Evolutionary conservation across 1,140 invertebrate species (phyloP).

Genomic region (Euborellia annulipes): DNA sequence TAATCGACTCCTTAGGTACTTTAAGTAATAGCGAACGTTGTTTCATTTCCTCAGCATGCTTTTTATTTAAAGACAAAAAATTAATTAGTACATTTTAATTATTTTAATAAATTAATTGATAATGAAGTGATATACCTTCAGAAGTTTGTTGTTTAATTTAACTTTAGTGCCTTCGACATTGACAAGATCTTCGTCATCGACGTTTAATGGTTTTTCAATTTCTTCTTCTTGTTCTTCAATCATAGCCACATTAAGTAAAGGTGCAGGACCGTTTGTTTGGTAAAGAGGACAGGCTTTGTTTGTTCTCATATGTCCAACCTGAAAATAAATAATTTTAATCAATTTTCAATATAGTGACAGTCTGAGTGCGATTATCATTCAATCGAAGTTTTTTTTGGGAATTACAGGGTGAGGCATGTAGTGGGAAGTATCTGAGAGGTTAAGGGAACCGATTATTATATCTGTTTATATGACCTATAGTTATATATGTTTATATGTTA

Average conservation of each 20-base stretch:
- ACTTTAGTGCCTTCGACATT: constrained; percentile 87
- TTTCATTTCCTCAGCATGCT: constrained; percentile 69
- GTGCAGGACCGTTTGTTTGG: constrained; percentile 43
- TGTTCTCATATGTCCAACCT: constrained; percentile 67
- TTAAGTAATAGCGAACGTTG: constrained; percentile 64
- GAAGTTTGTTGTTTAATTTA: constrained; percentile 60
- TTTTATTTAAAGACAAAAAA: too few relatives aligned
- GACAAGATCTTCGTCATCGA: constrained; percentile 70
- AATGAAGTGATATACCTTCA: constrained; percentile 59
- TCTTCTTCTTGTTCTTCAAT: constrained; percentile 71
- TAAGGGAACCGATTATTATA: too few relatives aligned
- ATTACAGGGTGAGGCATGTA: too few relatives aligned
- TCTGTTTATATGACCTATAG: too few relatives aligned
- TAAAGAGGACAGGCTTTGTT: constrained; percentile 94
- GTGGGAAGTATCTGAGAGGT: too few relatives aligned
- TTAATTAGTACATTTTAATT: too few relatives aligned
- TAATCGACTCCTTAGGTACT: constrained; percentile 60
- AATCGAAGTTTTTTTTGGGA: too few relatives aligned
- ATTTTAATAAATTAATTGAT: too few relatives aligned
- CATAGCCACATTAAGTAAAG: constrained; percentile 57
- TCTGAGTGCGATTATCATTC: too few relatives aligned
- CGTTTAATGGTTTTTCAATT: constrained; percentile 54
- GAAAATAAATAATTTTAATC: constrained; percentile 9
- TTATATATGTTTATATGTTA: too few relatives aligned
- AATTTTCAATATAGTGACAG: too few relatives aligned